Evolutionary conservation across 2,797 vertebrate species (phyloP).

Genomic region (Gallinago nigripennis): DNA sequence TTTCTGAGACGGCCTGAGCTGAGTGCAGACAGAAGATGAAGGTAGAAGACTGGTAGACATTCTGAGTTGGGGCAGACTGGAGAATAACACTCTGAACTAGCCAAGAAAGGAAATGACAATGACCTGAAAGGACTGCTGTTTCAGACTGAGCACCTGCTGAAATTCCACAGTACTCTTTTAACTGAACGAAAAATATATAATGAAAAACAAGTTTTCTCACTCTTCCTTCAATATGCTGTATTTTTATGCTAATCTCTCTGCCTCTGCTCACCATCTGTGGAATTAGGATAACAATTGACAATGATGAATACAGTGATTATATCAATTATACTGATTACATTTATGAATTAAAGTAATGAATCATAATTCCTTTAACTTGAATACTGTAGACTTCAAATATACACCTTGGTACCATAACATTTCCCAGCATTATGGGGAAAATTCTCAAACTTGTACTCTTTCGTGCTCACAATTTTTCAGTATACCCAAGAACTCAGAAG

Average conservation of each 20-base stretch:
- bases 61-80: neutral
- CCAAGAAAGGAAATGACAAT: fast-evolving
- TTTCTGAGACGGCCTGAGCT: neutral
- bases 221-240: neutral
- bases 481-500: neutral
- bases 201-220: neutral
- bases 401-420: neutral
- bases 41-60: neutral
- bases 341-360: neutral
- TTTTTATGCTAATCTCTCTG: neutral
- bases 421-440: neutral
- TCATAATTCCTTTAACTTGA: neutral
- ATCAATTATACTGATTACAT: neutral
- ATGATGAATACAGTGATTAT: neutral
- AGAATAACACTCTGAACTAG: neutral
- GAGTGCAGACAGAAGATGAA: neutral
- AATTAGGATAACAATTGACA: neutral
- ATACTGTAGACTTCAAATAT: neutral
- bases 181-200: neutral
- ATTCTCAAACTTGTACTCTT: neutral
- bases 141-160: neutral
- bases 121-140: neutral
- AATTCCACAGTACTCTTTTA: neutral
- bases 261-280: neutral
- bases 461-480: neutral